Conservation (phyloP, 2,797 vertebrate species). For the Lutra lutra region DNA sequence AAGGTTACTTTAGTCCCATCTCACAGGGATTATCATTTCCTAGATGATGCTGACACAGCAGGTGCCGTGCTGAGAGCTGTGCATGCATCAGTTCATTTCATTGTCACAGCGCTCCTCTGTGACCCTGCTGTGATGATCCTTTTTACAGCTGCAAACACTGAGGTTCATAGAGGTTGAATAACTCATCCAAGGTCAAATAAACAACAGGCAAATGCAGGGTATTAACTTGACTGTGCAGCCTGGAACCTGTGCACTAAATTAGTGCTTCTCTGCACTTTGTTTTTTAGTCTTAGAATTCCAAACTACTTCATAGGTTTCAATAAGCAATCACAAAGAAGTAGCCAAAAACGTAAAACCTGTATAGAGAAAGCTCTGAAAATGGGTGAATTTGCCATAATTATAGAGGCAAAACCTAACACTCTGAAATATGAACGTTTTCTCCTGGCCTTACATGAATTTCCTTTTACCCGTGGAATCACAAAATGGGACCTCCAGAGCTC, state of each 20-base stretch:
- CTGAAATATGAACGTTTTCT: not conserved
- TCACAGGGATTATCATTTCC: not conserved
- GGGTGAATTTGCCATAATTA: not conserved
- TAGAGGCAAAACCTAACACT: not conserved
- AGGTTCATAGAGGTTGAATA: not conserved
- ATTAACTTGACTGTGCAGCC: not conserved
- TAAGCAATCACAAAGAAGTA: not conserved
- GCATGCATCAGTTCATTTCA: not conserved
- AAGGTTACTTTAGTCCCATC: not conserved
- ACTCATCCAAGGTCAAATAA: not conserved
- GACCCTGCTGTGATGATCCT: not conserved
- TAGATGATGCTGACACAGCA: not conserved
- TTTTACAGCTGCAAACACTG: not conserved
- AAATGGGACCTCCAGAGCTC: not conserved
- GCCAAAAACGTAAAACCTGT: not conserved
- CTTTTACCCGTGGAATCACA: not conserved
- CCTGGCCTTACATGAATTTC: not conserved
- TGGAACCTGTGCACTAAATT: not conserved
- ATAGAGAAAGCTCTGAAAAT: conserved; percentile 21
- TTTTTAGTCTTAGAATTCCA: conserved; percentile 20
- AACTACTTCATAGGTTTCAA: conserved; percentile 7
- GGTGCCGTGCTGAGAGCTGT: not conserved
- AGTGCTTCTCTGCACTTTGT: not conserved
- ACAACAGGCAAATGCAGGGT: not conserved
- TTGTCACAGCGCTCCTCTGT: not conserved